These are phyloP conservation scores for Sebastes hubbsi DNA, from an alignment of 2,797 vertebrate species.

Conservation along the genomic window DNA sequence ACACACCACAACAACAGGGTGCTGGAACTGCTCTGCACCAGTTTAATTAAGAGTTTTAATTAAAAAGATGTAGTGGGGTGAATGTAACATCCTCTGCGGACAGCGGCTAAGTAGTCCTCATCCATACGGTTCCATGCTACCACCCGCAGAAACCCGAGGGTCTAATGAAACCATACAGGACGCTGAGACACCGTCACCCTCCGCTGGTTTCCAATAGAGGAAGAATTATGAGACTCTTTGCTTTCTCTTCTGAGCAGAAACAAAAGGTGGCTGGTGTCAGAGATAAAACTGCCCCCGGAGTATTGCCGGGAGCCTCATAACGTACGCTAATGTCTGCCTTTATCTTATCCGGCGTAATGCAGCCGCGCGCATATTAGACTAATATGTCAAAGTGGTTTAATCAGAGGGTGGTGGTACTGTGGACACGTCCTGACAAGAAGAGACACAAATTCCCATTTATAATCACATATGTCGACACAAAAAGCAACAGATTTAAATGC, in stretches of 20 bases:
- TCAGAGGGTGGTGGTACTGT: background rate
- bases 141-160: slow-evolving; percentile 22
- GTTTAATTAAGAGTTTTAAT: slow-evolving; percentile 66
- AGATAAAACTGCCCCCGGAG: slow-evolving; percentile 58
- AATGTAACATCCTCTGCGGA: slow-evolving; percentile 47
- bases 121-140: slow-evolving; percentile 19
- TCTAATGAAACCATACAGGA: slow-evolving; percentile 61
- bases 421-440: background rate
- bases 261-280: slow-evolving; percentile 61
- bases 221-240: slow-evolving; percentile 51
- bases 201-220: slow-evolving; percentile 43
- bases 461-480: background rate
- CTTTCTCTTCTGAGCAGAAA: slow-evolving; percentile 52
- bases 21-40: slow-evolving; percentile 15
- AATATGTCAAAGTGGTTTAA: slow-evolving; percentile 12
- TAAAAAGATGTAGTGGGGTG: slow-evolving; percentile 56
- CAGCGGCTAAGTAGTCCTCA: slow-evolving; percentile 42
- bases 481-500: background rate
- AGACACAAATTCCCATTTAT: background rate
- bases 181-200: slow-evolving; percentile 57
- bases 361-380: slow-evolving; percentile 12
- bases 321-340: slow-evolving; percentile 15
- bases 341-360: slow-evolving; percentile 38
- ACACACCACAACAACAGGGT: slow-evolving; percentile 1
- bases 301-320: slow-evolving; percentile 37